These are phyloP conservation scores for Kryphioiulus occultus DNA, from an alignment of 2,888 invertebrate species.

Conservation along the genomic window DNA sequence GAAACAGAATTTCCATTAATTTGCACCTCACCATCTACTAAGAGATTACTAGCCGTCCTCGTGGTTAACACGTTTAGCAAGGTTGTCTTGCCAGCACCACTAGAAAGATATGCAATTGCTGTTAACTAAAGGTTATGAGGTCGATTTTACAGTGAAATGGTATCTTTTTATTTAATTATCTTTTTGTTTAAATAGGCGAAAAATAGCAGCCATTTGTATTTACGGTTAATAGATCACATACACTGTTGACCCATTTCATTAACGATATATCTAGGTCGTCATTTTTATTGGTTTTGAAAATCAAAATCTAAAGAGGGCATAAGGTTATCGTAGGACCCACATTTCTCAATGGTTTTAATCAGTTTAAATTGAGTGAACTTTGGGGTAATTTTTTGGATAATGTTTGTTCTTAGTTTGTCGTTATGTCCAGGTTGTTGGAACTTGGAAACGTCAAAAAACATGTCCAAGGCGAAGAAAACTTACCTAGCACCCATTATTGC, in stretches of 20 bases:
- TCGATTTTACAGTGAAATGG: no score
- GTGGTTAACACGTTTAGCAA: conserved; percentile 86
- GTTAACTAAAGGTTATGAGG: not conserved
- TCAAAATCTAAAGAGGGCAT: not conserved
- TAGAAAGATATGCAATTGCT: conserved; percentile 54
- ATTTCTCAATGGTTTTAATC: not conserved
- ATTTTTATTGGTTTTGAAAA: conserved; percentile 62
- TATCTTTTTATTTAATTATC: no score
- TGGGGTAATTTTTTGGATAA: no score
- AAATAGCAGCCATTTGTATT: no score
- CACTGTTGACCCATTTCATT: not conserved
- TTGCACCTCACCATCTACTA: conserved; percentile 59
- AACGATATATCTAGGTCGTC: conserved; percentile 63
- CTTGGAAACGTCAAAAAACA: not conserved
- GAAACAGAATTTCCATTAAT: conserved; percentile 78
- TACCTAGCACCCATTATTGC: conserved; percentile 77
- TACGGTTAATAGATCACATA: not conserved
- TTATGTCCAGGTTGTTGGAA: not conserved
- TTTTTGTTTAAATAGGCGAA: not conserved
- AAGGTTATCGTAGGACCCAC: not conserved
- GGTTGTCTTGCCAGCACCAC: conserved; percentile 93
- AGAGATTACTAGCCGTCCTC: conserved; percentile 63
- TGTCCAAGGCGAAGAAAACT: not conserved
- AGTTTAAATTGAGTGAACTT: no score
- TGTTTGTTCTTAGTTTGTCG: not conserved